Conservation (phyloP, 1,140 invertebrate species). For the Ylistrum balloti region DNA sequence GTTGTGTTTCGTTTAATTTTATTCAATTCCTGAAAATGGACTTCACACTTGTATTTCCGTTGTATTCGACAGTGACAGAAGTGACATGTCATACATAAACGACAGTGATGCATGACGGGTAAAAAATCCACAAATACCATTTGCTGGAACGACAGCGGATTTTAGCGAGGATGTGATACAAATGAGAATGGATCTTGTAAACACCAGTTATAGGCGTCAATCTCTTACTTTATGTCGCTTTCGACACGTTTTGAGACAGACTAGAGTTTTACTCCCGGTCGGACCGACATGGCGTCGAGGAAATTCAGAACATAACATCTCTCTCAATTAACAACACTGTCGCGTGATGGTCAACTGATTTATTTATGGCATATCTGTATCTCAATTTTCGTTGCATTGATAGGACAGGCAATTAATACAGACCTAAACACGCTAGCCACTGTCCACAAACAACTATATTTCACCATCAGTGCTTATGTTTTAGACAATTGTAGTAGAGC, state of each 20-base stretch:
- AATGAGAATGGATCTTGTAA: conserved; percentile 29
- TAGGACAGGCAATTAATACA: not conserved
- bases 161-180: conserved; percentile 27
- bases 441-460: not conserved
- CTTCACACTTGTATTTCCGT: conserved; percentile 33
- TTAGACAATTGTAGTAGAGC: too few species aligned
- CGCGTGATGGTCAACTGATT: not conserved
- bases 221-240: not conserved
- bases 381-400: not conserved
- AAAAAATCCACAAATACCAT: not conserved
- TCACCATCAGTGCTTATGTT: too few species aligned
- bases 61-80: conserved; percentile 38
- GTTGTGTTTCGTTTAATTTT: conserved; percentile 5
- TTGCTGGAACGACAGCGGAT: conserved; percentile 30
- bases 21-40: conserved; percentile 13
- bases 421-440: not conserved
- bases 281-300: conserved; percentile 10
- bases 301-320: not conserved
- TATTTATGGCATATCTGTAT: not conserved
- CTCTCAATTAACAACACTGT: not conserved
- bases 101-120: conserved; percentile 31
- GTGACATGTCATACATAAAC: conserved; percentile 15
- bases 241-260: conserved; percentile 17
- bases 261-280: not conserved
- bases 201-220: conserved; percentile 7